Conservation (phyloP, 2,797 vertebrate genomes). For the Enteromius argenteus region DNA sequence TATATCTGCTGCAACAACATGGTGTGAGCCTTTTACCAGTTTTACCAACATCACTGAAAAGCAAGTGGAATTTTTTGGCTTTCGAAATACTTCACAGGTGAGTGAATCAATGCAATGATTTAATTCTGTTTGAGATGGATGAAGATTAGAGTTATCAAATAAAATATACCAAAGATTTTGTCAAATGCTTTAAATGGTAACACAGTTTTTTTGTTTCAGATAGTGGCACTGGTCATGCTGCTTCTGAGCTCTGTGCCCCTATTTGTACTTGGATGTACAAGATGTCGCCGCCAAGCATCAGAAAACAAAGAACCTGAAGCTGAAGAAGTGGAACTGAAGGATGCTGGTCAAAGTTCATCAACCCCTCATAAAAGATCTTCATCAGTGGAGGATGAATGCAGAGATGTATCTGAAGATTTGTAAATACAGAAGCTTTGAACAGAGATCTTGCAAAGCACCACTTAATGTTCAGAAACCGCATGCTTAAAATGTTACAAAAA, state of each 20-base stretch:
- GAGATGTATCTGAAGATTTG: neutral
- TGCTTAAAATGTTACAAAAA: neutral
- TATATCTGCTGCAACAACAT: neutral
- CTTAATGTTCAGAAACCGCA: neutral
- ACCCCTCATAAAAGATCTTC: neutral
- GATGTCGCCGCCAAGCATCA: accelerated
- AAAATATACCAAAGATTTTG: neutral
- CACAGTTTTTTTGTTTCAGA: neutral
- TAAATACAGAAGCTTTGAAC: neutral
- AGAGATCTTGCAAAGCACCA: neutral
- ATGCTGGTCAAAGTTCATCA: neutral
- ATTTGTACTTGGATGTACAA: neutral
- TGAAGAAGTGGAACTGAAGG: neutral
- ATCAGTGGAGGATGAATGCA: neutral
- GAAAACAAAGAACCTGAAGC: neutral
- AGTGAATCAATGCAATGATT: neutral
- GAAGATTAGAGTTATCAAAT: neutral
- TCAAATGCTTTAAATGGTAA: neutral
- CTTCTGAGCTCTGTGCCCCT: accelerated
- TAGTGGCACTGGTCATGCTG: accelerated
- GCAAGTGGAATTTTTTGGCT: neutral
- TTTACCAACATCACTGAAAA: neutral
- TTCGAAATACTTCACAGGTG: neutral
- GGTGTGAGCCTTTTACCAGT: neutral
- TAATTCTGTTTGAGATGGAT: neutral